Conservation (phyloP, 2,113 vertebrate genomes). For the Paedocypris sp. region DNA sequence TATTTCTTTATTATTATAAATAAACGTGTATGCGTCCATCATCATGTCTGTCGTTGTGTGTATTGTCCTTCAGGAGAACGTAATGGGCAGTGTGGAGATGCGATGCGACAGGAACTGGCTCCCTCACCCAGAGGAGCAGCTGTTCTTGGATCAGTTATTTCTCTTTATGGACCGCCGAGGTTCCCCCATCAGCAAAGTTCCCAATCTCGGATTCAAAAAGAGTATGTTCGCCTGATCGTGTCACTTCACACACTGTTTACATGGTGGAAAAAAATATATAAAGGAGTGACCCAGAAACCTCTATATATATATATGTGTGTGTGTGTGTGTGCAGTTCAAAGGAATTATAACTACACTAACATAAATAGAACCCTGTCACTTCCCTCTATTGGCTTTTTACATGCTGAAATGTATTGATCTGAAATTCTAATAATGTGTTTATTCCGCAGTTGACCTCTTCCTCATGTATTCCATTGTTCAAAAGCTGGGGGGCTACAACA, state of each 20-base stretch:
- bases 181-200: conserved; percentile 64
- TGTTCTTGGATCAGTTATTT: conserved; percentile 65
- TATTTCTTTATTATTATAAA: no score
- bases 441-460: conserved; percentile 65
- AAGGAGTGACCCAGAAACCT: no score
- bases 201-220: conserved; percentile 72
- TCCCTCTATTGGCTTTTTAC: no score
- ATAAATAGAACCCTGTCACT: no score
- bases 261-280: no score
- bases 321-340: no score
- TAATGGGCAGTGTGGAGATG: conserved; percentile 60
- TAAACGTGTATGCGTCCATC: no score
- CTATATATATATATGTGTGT: no score
- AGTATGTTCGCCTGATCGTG: conserved; percentile 48
- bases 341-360: no score
- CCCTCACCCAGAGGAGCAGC: conserved; percentile 64
- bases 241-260: no score
- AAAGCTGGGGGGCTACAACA: conserved; percentile 62
- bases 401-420: background rate
- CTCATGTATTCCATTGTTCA: conserved; percentile 64
- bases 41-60: no score
- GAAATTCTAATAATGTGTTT: background rate
- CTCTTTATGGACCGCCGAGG: conserved; percentile 60
- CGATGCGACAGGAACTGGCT: conserved; percentile 59
- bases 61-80: conserved; percentile 51